Evolutionary conservation across 2,888 invertebrate species (phyloP).

Genomic region (Hirtodrosophila histrioides): DNA sequence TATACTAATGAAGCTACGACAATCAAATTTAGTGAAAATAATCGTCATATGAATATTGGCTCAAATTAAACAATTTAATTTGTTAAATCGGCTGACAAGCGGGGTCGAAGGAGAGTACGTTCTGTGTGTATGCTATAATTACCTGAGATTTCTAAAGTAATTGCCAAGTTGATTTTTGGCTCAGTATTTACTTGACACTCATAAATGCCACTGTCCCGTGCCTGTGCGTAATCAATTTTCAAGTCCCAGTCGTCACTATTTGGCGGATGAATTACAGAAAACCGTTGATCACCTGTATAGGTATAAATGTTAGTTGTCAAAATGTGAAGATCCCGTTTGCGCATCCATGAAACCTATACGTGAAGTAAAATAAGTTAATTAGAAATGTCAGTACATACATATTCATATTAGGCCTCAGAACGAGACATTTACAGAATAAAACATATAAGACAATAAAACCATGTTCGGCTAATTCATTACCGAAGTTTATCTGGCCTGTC

Average conservation of each 20-base stretch:
- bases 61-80: too few species aligned
- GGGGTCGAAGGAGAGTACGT: too few species aligned
- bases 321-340: constrained; percentile 88
- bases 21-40: too few species aligned
- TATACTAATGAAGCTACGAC: too few species aligned
- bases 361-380: not conserved
- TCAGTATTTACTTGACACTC: constrained; percentile 96
- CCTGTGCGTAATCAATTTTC: constrained; percentile 92
- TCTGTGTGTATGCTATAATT: constrained; percentile 65
- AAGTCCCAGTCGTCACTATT: constrained; percentile 95
- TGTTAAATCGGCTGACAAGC: too few species aligned
- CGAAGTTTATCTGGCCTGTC: too few species aligned
- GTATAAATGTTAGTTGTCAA: constrained; percentile 93
- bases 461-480: too few species aligned
- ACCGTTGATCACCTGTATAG: constrained; percentile 94
- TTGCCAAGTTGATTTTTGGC: constrained; percentile 94
- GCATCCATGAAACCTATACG: constrained; percentile 84
- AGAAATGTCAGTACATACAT: not conserved
- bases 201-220: constrained; percentile 92
- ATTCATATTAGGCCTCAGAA: not conserved
- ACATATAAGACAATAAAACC: too few species aligned
- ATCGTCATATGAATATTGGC: too few species aligned
- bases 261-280: constrained; percentile 93
- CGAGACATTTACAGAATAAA: too few species aligned
- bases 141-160: constrained; percentile 92